These are phyloP conservation scores for Sesamia inferens DNA, from an alignment of 2,888 invertebrate species.

Conservation along the genomic window DNA sequence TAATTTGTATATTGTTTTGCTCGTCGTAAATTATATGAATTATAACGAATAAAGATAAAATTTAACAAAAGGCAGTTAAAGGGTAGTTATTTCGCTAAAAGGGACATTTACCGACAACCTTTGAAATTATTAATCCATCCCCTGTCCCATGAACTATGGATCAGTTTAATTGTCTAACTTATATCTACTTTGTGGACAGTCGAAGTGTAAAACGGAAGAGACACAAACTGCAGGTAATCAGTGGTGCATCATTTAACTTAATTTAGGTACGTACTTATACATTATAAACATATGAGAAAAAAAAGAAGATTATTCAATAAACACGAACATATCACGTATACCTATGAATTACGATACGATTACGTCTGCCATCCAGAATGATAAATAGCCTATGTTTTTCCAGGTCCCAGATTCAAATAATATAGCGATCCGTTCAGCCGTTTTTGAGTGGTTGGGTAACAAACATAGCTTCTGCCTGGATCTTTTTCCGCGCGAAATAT, in stretches of 20 bases:
- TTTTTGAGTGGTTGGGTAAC: neutral
- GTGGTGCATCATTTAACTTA: neutral
- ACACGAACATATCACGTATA: neutral
- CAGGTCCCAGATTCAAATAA: neutral
- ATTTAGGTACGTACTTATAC: neutral
- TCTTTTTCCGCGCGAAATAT: neutral
- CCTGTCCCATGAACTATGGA: neutral
- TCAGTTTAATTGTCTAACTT: neutral
- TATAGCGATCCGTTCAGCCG: neutral
- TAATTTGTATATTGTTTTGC: slow-evolving; percentile 50
- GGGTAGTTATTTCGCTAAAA: neutral
- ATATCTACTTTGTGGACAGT: neutral
- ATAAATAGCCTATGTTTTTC: neutral
- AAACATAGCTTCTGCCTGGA: neutral
- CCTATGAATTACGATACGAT: neutral
- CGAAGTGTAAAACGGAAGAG: neutral
- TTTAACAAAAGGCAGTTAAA: neutral
- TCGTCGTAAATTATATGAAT: neutral
- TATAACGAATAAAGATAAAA: neutral
- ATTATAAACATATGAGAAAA: neutral
- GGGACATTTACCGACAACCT: neutral
- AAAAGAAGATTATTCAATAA: neutral
- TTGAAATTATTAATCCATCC: neutral
- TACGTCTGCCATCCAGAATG: neutral
- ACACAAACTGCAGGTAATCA: neutral